Percentiles rank a stretch among this genome's conserved stretches.
These are phyloP conservation scores for Xylota segnis DNA, from an alignment of 2,888 invertebrate genomes.

Conservation along the genomic window DNA sequence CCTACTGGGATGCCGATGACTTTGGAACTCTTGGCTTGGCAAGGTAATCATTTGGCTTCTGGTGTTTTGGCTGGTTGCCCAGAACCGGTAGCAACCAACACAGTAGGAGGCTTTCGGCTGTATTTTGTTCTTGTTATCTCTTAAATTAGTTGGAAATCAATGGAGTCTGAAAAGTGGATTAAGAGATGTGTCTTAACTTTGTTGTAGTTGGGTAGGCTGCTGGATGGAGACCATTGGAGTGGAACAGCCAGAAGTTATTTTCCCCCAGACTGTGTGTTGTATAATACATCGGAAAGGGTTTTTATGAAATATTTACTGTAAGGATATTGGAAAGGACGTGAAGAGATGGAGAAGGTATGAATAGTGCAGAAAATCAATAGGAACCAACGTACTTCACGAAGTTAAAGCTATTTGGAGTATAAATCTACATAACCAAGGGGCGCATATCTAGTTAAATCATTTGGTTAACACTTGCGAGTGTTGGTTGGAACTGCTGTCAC, in stretches of 20 bases:
- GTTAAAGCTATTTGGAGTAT: no score
- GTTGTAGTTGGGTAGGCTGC: not conserved
- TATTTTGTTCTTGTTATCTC: slow-evolving; percentile 42
- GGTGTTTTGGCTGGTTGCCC: slow-evolving; percentile 69
- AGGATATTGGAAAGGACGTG: no score
- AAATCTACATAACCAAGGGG: no score
- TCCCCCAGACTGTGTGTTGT: not conserved
- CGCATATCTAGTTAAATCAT: no score
- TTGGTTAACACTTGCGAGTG: no score
- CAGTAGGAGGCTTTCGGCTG: not conserved
- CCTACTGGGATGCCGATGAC: slow-evolving; percentile 26
- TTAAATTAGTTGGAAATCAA: slow-evolving; percentile 68
- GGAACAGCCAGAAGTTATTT: not conserved
- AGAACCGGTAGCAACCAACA: slow-evolving; percentile 18
- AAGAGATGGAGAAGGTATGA: no score
- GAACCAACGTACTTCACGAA: no score
- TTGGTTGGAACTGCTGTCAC: no score
- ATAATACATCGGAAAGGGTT: not conserved
- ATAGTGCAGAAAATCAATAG: no score
- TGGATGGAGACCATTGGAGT: not conserved
- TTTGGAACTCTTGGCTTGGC: slow-evolving; percentile 44
- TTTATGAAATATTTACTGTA: not conserved
- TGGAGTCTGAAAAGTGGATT: slow-evolving; percentile 70
- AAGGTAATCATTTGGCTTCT: slow-evolving; percentile 58
- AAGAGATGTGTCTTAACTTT: slow-evolving; percentile 53